Evolutionary conservation across 2,888 invertebrate species (phyloP).

Genomic region (Raillietiella orientalis): DNA sequence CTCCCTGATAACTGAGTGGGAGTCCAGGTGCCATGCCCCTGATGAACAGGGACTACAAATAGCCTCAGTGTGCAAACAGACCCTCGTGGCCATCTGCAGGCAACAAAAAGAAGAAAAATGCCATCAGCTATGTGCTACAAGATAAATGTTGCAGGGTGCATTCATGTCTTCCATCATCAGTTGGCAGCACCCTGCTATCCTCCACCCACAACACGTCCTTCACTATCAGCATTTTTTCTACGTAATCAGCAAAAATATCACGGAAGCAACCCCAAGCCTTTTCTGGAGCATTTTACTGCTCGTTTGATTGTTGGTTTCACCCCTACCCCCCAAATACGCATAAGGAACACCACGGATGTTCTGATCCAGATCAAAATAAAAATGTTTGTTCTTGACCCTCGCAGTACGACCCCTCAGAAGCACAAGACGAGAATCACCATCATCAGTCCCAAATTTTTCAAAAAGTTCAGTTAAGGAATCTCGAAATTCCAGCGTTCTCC

Average conservation of each 20-base stretch:
- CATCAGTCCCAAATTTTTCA: conserved; percentile 75
- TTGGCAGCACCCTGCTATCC: no score
- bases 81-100: no score
- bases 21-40: no score
- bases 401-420: conserved; percentile 37
- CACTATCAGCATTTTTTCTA: conserved; percentile 78
- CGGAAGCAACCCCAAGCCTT: conserved; percentile 94
- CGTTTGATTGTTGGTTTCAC: conserved; percentile 96
- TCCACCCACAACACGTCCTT: no score
- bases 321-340: conserved; percentile 94
- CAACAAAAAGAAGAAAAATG: no score
- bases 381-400: conserved; percentile 97
- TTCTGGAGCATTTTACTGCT: conserved; percentile 93
- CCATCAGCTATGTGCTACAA: no score
- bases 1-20: no score
- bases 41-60: no score
- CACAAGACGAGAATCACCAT: conserved; percentile 45
- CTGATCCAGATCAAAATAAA: conserved; percentile 98
- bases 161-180: no score
- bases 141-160: no score
- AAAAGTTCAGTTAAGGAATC: conserved; percentile 86
- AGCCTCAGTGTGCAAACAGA: no score
- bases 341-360: conserved; percentile 95
- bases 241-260: conserved; percentile 86
- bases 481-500: conserved; percentile 96